A percentile compares a stretch with the other conserved stretches of the same genome.
These are phyloP conservation scores for Oreochromis tanganicae DNA, from an alignment of 2,113 vertebrate species.

Conservation along the genomic window DNA sequence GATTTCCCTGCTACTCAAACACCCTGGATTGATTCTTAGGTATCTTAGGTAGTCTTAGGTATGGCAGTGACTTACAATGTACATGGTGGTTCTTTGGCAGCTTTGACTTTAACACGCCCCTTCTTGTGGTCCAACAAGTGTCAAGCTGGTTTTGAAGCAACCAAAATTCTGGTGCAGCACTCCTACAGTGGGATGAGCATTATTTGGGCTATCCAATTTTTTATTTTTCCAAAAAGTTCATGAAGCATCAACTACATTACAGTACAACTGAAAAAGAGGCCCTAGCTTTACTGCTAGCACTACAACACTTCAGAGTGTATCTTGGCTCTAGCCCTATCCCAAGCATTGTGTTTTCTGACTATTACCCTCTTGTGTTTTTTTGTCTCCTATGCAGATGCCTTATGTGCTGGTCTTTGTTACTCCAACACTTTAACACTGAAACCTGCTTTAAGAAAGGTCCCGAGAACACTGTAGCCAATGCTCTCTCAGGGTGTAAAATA, in stretches of 20 bases:
- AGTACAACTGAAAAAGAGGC: neutral
- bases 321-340: neutral
- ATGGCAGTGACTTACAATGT: neutral
- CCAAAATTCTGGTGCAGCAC: neutral
- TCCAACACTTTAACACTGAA: neutral
- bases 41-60: neutral
- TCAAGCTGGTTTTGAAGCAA: neutral
- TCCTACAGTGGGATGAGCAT: neutral
- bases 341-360: neutral
- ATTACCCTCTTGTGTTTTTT: neutral
- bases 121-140: neutral
- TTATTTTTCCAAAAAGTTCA: neutral
- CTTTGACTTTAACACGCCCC: neutral
- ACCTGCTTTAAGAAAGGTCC: neutral
- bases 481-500: neutral
- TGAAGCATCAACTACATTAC: neutral
- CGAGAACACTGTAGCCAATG: neutral
- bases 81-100: neutral
- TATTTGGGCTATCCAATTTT: neutral
- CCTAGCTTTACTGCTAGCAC: neutral
- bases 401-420: fast-evolving
- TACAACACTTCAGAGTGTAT: neutral
- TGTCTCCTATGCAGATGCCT: neutral
- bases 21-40: neutral
- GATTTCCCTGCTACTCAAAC: neutral